A percentile compares a stretch with the other conserved stretches of the same genome.
Evolutionary conservation across 2,113 vertebrate genomes (phyloP).

Genomic region (Etheostoma spectabile): DNA sequence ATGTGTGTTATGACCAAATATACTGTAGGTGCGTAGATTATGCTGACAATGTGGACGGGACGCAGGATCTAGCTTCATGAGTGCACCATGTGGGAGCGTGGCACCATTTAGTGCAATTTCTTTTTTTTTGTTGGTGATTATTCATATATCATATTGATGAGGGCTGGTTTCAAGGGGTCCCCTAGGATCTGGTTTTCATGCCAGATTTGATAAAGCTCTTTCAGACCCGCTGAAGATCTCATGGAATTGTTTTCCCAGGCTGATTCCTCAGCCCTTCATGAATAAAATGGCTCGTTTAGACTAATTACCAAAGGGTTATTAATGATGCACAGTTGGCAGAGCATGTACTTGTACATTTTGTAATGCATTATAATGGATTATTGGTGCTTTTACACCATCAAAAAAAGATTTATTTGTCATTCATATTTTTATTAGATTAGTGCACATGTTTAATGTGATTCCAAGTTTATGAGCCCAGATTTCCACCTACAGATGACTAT

Average conservation of each 20-base stretch:
- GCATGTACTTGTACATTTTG: background rate
- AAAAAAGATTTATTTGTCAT: constrained; percentile 3
- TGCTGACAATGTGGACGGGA: too few species aligned
- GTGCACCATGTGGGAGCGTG: too few species aligned
- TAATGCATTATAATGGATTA: background rate
- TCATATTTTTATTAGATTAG: background rate
- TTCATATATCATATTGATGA: too few species aligned
- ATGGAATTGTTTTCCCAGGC: background rate
- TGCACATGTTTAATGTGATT: background rate
- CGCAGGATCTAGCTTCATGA: too few species aligned
- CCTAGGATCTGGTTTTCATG: background rate
- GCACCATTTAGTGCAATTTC: too few species aligned
- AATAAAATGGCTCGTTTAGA: background rate
- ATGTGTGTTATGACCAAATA: too few species aligned
- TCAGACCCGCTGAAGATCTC: background rate
- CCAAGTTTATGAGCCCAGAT: constrained; percentile 7
- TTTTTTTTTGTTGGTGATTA: too few species aligned
- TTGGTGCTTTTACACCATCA: background rate
- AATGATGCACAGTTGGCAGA: constrained; percentile 1
- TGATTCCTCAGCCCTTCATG: background rate
- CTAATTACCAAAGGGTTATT: constrained; percentile 14
- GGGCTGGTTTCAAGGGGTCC: too few species aligned
- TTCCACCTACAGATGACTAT: constrained; percentile 2
- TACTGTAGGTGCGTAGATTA: too few species aligned
- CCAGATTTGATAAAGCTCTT: background rate